Evolutionary conservation across 2,113 vertebrate genomes (phyloP), one percentile per base, ranked within the genome.

Genomic region (Ictalurus punctatus): DNA sequence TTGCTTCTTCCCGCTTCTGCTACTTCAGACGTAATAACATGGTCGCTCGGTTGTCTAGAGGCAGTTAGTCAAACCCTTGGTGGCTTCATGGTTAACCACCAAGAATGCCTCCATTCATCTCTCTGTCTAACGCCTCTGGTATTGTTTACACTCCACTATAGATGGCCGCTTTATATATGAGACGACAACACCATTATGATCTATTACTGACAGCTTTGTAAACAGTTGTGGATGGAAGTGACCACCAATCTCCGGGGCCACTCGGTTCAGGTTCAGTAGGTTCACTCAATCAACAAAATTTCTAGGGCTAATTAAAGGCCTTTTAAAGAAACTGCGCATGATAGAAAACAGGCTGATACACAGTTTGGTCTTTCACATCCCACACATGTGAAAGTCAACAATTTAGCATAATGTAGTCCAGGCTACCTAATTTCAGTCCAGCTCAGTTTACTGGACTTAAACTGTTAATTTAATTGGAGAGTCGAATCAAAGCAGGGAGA

Each of bases 1-100:
- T 95, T 94, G 94, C 92, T 88, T 90, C 61, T 84, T 91, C 86
- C 92, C 59, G 88, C 88, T 92, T 92, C 90, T 90, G 89, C 89
- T 90, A 90, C 89, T 84, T 27, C 86, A 96, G 94, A 95, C 93
- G 94, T 93, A 95, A 94, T 94, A 92, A 91, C 85, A 88, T 80
- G 85, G 93, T 92, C 71, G 89, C 90, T 89, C 69, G 87, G 90
- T 92, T 94, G 93, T 94, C 95, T 94, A 89, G 84, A 88, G 90
- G 81, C 90, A 59, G 88, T 93, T 89, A 93, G 90, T 90, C 88
- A 88, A 90, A 84, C 87, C 83, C 76, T 69, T 83, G 76, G 85
- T 88, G 91, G 91, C 90, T 90, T 92, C 79, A 85, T 86, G 91
- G 89, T 89, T 90, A 85, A 88, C 86, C 91, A 79, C 74, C 65